Base-by-base conservation (phyloP, 2,113 vertebrate species). In the Pycnonotus jocosus region DNA sequence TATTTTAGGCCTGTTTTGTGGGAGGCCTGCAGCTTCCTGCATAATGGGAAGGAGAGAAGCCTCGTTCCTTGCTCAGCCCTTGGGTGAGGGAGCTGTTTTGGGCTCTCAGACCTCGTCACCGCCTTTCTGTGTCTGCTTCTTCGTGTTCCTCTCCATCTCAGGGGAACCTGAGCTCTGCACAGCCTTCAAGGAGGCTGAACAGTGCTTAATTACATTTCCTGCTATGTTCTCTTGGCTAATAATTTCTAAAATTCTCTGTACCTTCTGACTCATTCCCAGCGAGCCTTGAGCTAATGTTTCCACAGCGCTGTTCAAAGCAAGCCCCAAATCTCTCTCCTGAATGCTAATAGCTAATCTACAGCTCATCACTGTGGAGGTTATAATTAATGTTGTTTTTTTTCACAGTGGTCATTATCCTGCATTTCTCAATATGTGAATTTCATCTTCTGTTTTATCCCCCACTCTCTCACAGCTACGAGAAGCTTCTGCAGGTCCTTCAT, bases 211-310 rank as follows among this genome's bases (percentile, higher is more conserved):
- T 95, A 92, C 88, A 92, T 86, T 95, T 92, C 82, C 94, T 92
- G 83, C 22, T 81, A 88, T 60, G 68, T 92, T 81, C 76, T 81
- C 69, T 93, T 90, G 35, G 51, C 72, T 81, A 94, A 88, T 84
- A 84, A 94, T 92, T 92, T 94, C 86, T 88, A 56, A 96, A 93
- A 93, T 92, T 92, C 86, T 94, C 80, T 78, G 72, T 72, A 81
- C 83, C 74, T 96, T 96, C 91, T 96, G 92, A 94, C 83, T 97
- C 93, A 95, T 96, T 96, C 88, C 91, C 88, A 86, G 30, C 27
- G 86, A 95, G 96, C 58, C 80, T 33, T 78, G 69, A 92, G 95
- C 91, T 93, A 88, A 94, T 95, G 95, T 96, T 95, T 95, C 94
- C 92, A 71, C 38, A 91, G 88, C 2, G 40, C 68, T 71, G 72